Base-by-base conservation (phyloP, 2,797 vertebrate genomes). In the Sciaenops ocellatus region DNA sequence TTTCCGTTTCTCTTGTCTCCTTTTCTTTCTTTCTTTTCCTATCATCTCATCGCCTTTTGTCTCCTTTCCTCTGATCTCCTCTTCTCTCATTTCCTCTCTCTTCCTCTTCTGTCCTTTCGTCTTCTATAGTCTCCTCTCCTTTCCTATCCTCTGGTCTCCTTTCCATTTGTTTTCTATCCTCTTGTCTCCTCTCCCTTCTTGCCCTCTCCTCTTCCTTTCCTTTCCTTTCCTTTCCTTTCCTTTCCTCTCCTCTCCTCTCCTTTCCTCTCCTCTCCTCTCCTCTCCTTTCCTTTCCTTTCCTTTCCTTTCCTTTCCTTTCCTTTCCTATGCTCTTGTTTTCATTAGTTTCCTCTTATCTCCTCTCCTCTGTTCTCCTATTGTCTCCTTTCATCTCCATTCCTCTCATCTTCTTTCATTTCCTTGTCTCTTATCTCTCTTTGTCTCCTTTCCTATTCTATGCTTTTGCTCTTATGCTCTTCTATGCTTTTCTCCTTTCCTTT, bases 21-120 rank as follows among this genome's bases (percentile, higher is more conserved):
- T 61, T 3, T 46, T 59, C 30, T 28, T 38, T 38, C 9, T 22
- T 15, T n/a, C 22, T 12, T 78, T 17, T 30, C 38, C 5, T 52
- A 3, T 41, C 8, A 1, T 20, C 6, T 24, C 4, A 3, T 62
- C 1, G 17, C 22, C 2, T 9, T 1, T 54, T 2, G 0, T 18
- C 1, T n/a, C 15, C 8, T 12, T 5, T 44, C 7, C 38, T 41
- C 8, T 15, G 11, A 1, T 48, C 2, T 24, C 22, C 1, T 15
- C 4, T 41, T 0, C 3, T 59, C 1, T 60, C 67, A 10, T 60
- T 0, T 47, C 16, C 0, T 48, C 12, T 60, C 1, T 18, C 12
- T 1, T 66, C 3, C 2, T 55, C 30, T 20, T 28, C 0, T 54
- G 2, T 48, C 7, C 6, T 47, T 7, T 52, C 12, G 5, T 26